A percentile compares a stretch with the other conserved stretches of the same genome.
Evolutionary conservation across 2,113 vertebrate genomes (phyloP).

Genomic region (Junco hyemalis): DNA sequence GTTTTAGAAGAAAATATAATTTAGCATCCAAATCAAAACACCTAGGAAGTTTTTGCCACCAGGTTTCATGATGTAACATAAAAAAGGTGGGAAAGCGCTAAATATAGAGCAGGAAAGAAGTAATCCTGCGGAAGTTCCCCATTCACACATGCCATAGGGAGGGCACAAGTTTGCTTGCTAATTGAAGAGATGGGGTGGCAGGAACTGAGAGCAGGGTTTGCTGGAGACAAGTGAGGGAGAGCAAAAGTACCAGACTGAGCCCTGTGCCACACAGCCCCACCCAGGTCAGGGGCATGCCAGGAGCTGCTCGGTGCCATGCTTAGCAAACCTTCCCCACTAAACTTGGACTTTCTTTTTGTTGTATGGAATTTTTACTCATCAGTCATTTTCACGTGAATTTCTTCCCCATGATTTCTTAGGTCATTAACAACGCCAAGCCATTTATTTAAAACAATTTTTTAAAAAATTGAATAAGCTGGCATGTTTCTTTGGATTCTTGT

Average conservation of each 20-base stretch:
- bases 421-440: background rate
- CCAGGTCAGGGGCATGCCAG: background rate
- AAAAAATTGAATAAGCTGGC: background rate
- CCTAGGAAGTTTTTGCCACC: background rate
- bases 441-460: background rate
- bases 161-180: background rate
- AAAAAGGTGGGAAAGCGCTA: background rate
- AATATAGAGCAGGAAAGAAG: background rate
- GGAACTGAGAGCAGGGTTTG: background rate
- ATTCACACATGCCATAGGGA: background rate
- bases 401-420: background rate
- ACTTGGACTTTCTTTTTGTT: background rate
- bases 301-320: fast-evolving
- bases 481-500: background rate
- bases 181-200: background rate
- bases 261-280: background rate
- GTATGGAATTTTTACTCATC: background rate
- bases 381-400: background rate
- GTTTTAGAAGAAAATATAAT: background rate
- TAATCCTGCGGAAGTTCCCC: background rate
- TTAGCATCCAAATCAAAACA: background rate
- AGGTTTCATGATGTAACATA: background rate
- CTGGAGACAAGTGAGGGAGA: background rate
- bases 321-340: background rate
- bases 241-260: background rate